Evolutionary conservation across 1,140 invertebrate genomes (phyloP), one percentile per base, ranked within the genome.

Genomic region (Aphelinus atriplicis): DNA sequence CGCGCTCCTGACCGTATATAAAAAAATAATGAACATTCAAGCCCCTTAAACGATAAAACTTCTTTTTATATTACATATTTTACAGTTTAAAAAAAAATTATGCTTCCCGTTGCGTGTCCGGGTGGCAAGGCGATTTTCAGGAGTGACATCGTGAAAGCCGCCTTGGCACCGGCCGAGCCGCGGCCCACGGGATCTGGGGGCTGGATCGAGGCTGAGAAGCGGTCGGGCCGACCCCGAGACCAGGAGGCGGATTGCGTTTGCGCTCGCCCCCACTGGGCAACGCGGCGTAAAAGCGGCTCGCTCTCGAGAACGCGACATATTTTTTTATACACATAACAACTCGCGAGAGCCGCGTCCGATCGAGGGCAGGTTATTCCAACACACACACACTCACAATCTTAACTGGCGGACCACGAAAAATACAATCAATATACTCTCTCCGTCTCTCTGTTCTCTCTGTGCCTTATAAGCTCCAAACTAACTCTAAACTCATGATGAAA

Each of bases 1-100:
- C 10, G 53, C 47, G 51, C 26, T 73, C 47, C 58, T 5, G 51
- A 45, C 47, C 26, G 26, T 26, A 26, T 73, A 66, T 66, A 73
- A 65, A 73, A 73, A 51, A 66, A 53, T 66, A 62, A 46, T 65
- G 63, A 73, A 73, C 56, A 73, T 73, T 57, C 47, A 66, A 53
- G 70, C 56, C 61, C 48, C 68, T 62, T 71, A 71, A 62, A 62
- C 48, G 62, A 62, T 71, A 71, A 71, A 71, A 67, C 61, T 53
- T 26, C 26, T 61, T 3, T 73, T 61, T 74, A 73, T 74, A 68
- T 74, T 74, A 74, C 72, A 74, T 74, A 74, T 62, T 74, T 26
- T 74, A 74, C 72, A 74, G 7, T 2, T 67, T 68, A 62, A 62
- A 73, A 74, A 55, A 48, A 7, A 66, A 53, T 5, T 48, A 63